A percentile compares a stretch with the other conserved stretches of the same genome.
Evolutionary conservation across 1,140 invertebrate genomes (phyloP).

Genomic region (Pseudomyrmex sp.): DNA sequence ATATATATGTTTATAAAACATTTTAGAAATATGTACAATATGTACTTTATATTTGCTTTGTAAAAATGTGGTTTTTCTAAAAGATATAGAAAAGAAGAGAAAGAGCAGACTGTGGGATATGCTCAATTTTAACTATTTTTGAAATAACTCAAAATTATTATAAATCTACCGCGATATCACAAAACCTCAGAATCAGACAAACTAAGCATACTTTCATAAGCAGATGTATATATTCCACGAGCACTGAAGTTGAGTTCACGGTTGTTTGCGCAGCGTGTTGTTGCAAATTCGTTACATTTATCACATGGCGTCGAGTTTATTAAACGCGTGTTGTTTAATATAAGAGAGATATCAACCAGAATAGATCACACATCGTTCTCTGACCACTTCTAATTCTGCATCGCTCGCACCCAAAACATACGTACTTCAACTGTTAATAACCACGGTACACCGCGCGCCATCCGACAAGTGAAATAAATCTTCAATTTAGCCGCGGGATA

Average conservation of each 20-base stretch:
- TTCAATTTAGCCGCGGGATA: slow-evolving; percentile 33
- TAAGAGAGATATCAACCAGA: slow-evolving; percentile 32
- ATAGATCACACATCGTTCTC: slow-evolving; percentile 29
- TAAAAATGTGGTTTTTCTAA: too few species aligned
- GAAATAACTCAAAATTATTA: slow-evolving; percentile 4
- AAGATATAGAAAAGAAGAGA: too few species aligned
- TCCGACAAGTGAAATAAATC: slow-evolving; percentile 21
- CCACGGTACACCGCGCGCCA: background rate
- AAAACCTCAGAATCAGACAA: slow-evolving; percentile 32
- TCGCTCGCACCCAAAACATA: slow-evolving; percentile 23
- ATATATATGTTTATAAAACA: background rate
- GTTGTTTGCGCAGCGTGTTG: slow-evolving; percentile 42
- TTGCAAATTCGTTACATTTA: slow-evolving; percentile 55
- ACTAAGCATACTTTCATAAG: background rate
- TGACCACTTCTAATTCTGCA: slow-evolving; percentile 36
- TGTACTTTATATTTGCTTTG: too few species aligned
- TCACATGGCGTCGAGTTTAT: slow-evolving; percentile 34
- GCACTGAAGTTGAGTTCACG: slow-evolving; percentile 33
- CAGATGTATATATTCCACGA: slow-evolving; percentile 5
- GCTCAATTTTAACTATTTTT: too few species aligned
- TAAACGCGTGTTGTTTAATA: slow-evolving; percentile 45
- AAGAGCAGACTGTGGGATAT: too few species aligned
- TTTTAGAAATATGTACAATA: background rate
- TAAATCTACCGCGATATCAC: background rate
- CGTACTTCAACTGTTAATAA: slow-evolving; percentile 47